phyloP scores from a whole-genome alignment of 2,888 invertebrate genomes.

The Furcula furcula region DNA sequence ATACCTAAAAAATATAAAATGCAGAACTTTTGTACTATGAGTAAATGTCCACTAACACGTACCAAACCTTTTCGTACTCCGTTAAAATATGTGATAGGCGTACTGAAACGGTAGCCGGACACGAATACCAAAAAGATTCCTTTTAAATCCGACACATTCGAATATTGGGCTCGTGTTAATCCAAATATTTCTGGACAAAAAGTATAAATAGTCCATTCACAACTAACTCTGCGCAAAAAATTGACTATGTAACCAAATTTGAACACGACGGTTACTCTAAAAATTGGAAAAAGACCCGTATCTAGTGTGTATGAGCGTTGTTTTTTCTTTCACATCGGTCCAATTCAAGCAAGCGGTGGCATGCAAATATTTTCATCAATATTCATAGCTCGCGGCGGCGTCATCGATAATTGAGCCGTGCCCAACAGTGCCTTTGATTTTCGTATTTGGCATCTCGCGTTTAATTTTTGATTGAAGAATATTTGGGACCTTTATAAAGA shows the following conservation, averaged over 20 bases:
- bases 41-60: no score
- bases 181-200: neutral
- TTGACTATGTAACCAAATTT: neutral
- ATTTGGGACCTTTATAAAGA: no score
- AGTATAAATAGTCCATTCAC: neutral
- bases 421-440: slow-evolving; percentile 39
- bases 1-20: no score
- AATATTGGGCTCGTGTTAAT: neutral
- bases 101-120: neutral
- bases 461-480: neutral
- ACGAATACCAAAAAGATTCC: neutral
- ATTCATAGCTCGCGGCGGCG: slow-evolving; percentile 49
- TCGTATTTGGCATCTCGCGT: slow-evolving; percentile 29
- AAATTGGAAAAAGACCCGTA: neutral
- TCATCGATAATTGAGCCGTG: slow-evolving; percentile 59
- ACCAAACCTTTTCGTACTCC: no score
- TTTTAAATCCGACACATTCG: neutral
- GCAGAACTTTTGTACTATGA: no score
- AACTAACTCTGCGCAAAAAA: neutral
- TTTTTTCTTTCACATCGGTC: slow-evolving; percentile 36
- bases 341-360: slow-evolving; percentile 38
- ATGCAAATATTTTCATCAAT: slow-evolving; percentile 61
- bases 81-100: no score
- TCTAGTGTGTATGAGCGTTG: slow-evolving; percentile 6
- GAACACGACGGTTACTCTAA: no score